Percentiles rank a stretch among this genome's conserved stretches.
phyloP scores from a whole-genome alignment of 2,113 vertebrate genomes.

The Acrocephalus kingi region DNA sequence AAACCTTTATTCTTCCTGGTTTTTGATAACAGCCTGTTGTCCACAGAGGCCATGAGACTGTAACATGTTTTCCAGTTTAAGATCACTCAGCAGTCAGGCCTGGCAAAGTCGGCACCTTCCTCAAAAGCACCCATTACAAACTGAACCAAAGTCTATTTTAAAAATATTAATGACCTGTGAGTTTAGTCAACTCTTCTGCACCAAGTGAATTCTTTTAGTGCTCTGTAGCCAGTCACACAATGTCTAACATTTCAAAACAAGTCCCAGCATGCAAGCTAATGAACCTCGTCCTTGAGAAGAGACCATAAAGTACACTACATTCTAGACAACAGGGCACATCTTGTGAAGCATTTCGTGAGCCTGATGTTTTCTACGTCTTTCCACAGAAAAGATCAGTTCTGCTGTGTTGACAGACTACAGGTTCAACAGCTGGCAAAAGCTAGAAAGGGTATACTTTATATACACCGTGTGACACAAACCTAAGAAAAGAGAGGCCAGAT shows the following conservation, averaged over 20 bases:
- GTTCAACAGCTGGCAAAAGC: neutral
- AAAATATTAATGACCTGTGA: neutral
- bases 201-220: neutral
- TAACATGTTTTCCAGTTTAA: neutral
- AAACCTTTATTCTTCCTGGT: neutral
- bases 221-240: neutral
- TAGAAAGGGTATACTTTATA: rapidly evolving
- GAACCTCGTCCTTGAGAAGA: neutral
- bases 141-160: neutral
- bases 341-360: neutral
- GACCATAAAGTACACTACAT: neutral
- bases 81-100: neutral
- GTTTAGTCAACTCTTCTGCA: neutral
- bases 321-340: neutral
- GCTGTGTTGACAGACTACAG: neutral
- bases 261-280: neutral
- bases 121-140: neutral
- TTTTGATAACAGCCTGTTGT: neutral
- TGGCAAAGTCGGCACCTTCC: neutral
- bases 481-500: neutral
- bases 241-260: neutral
- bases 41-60: neutral
- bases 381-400: neutral
- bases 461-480: neutral
- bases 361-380: rapidly evolving